Base-by-base conservation (phyloP, 1,140 invertebrate species). In the Leucophenga varia region DNA sequence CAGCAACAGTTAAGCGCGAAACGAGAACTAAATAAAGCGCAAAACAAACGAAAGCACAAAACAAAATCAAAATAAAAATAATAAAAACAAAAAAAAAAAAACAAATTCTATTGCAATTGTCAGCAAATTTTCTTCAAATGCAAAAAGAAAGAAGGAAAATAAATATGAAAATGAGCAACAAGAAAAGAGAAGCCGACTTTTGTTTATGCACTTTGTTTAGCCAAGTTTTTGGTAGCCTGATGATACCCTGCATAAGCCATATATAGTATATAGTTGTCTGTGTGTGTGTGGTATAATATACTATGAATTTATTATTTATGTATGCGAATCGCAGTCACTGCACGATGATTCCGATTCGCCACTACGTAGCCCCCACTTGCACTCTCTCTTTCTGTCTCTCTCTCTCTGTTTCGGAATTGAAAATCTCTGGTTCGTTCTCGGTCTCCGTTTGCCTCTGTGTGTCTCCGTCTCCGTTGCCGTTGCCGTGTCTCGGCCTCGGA, bases 51-150 rank as follows among this genome's bases (percentile, higher is more conserved):
- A 54, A 45, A 57, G 41, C 40, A 49, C 32, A n/a, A 16, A 5
- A 18, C 36, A 37, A 37, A 37, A 37, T 19, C 17, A 37, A 37
- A 35, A 35, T 16, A 6, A 35, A 13, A 45, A 30, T 7, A 46
- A 47, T 32, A 50, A 56, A 55, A 47, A 17, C 17, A 47, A 49
- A 49, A 52, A 41, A 52, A 41, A 64, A 53, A 57, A 61, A 46
- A 61, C 39, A 47, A 64, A 57, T 52, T 65, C 63, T 65, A 55
- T 59, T 63, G 53, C 63, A 59, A 67, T 63, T 63, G 63, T 65
- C 63, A 65, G 63, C 63, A 65, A 68, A 67, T 59, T 63, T 65
- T 48, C 59, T 63, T 67, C 59, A 63, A 59, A 65, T 54, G 49
- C 28, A 57, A 61, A 47, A 64, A 38, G 25, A 25, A 32, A 41